Evolutionary conservation across 2,113 vertebrate genomes (phyloP), one percentile per base, ranked within the genome.

Genomic region (Clupea harengus): DNA sequence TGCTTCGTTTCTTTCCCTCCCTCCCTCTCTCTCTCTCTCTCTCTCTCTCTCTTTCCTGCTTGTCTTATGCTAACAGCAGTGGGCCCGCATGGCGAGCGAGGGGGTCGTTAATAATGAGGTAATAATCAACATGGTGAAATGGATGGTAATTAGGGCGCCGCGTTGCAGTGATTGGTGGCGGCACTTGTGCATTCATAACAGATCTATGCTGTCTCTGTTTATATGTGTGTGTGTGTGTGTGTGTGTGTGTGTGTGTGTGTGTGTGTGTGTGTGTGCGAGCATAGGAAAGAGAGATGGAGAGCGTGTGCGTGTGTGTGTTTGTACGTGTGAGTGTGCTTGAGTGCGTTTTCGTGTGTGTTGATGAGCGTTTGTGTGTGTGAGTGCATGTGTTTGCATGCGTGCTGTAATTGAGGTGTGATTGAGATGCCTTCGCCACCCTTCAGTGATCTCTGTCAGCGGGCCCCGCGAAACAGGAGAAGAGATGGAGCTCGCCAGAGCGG

Each of bases 71-170:
- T 72, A 72, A 45, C 13, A 46, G 54, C 83, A 11, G 78, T 45
- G 80, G 28, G 28, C 39, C 44, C 39, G 44, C 82, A 60, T 60
- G 50, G 49, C 50, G 54, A 60, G 82, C 10, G 28, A 60, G 47
- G 60, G 20, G 60, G 22, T 67, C 83, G 87, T 89, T 90, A 90
- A 90, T 90, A 89, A 90, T 85, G 82, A 85, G 85, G 86, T 83
- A 87, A 90, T 90, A 87, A 90, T 87, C 88, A 82, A 86, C 81
- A 83, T 85, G 83, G 85, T 89, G 85, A 90, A 90, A 90, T 86
- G 86, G 85, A 86, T 86, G 86, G 82, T 88, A 90, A 89, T 88
- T 83, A 89, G 86, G 86, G 25, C 52, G 85, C 87, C 88, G 88
- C 84, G 83, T 84, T 87, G 83, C 88, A 52, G 88, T 88, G 88